phyloP scores from a whole-genome alignment of 92 coral and sea anemone genomes.

The Parazoanthus swiftii region DNA sequence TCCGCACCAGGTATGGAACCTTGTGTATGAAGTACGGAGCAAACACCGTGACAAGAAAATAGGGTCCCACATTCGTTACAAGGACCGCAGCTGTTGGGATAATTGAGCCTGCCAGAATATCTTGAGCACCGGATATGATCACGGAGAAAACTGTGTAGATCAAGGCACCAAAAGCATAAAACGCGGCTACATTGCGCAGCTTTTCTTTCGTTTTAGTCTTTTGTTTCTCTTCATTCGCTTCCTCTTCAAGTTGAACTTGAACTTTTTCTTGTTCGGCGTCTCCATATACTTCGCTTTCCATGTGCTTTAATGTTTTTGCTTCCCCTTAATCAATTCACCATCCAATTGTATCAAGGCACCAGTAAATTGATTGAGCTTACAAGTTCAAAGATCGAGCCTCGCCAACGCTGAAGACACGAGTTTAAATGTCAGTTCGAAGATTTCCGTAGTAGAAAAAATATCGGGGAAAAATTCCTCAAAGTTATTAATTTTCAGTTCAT shows the following conservation, averaged over 20 bases:
- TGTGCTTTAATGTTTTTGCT: neutral
- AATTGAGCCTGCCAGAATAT: conserved; percentile 79
- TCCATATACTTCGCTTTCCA: conserved; percentile 21
- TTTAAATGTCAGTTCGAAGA: neutral
- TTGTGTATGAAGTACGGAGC: conserved; percentile 84
- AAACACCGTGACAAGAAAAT: conserved; percentile 77
- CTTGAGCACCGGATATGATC: conserved; percentile 88
- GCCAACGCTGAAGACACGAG: neutral
- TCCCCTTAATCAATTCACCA: neutral
- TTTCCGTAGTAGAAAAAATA: neutral
- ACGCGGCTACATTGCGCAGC: conserved; percentile 60
- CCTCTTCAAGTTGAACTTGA: conserved; percentile 10
- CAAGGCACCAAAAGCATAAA: conserved; percentile 79
- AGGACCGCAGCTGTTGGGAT: conserved; percentile 90
- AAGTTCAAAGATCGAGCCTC: neutral
- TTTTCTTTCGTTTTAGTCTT: conserved; percentile 53
- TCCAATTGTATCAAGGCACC: conserved; percentile 19
- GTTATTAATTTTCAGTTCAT: conserved; percentile 7
- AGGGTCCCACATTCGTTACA: conserved; percentile 87
- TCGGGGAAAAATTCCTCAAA: neutral
- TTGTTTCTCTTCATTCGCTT: conserved; percentile 35
- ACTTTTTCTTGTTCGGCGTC: neutral
- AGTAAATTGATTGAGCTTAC: neutral
- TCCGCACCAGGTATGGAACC: conserved; percentile 71
- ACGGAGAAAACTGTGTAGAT: conserved; percentile 88